Evolutionary conservation across 2,888 invertebrate species (phyloP).

Genomic region (Drosophila peninsularis): DNA sequence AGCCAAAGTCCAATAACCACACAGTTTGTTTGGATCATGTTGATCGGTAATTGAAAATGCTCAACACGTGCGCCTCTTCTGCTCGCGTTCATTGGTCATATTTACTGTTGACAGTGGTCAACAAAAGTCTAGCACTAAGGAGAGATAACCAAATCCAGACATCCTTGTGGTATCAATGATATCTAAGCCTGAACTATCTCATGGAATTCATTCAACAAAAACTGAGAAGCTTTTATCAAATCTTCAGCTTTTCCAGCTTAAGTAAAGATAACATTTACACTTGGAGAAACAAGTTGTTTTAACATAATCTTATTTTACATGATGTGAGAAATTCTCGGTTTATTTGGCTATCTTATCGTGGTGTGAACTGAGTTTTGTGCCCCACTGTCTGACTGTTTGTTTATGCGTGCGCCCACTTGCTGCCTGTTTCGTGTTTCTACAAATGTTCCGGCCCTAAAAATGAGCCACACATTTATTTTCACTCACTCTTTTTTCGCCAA

Average conservation of each 20-base stretch:
- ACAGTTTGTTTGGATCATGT: constrained; percentile 47
- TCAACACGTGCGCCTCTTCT: constrained; percentile 64
- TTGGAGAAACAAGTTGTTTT: background rate
- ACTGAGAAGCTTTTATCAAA: background rate
- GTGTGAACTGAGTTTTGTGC: constrained; percentile 29
- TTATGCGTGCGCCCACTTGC: constrained; percentile 44
- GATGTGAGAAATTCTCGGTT: background rate
- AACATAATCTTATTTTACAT: background rate
- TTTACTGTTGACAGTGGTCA: constrained; percentile 46
- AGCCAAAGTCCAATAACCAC: constrained; percentile 41
- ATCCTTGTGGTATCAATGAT: background rate
- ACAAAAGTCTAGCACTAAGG: constrained; percentile 22
- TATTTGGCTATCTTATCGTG: constrained; percentile 3
- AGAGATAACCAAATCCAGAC: no score
- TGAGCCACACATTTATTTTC: constrained; percentile 51
- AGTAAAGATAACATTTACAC: constrained; percentile 1
- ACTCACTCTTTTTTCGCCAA: constrained; percentile 67
- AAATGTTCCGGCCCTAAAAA: constrained; percentile 57
- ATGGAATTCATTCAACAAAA: background rate
- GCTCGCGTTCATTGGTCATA: constrained; percentile 49
- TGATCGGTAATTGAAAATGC: constrained; percentile 70
- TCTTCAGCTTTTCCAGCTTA: background rate
- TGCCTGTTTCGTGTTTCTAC: constrained; percentile 39
- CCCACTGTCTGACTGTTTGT: constrained; percentile 56
- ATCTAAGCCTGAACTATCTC: background rate